A percentile compares a stretch with the other conserved stretches of the same genome.
These are phyloP conservation scores for Pogonus chalceus DNA, from an alignment of 1,140 invertebrate genomes.

Conservation along the genomic window DNA sequence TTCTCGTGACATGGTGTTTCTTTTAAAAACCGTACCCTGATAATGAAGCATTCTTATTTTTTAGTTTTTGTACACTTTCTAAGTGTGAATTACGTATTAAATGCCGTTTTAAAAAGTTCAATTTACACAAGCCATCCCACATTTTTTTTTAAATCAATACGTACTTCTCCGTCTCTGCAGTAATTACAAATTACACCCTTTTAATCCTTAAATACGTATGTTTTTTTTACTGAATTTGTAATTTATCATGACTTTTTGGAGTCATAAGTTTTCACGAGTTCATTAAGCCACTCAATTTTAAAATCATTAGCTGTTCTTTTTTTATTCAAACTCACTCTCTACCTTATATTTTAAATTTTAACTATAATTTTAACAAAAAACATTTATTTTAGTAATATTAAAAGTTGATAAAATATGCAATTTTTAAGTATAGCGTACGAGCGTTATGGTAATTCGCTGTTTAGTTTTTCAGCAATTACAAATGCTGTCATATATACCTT, in stretches of 20 bases:
- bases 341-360: no score
- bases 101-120: not conserved
- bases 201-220: no score
- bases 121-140: not conserved
- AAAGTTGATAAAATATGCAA: no score
- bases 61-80: no score
- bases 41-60: not conserved
- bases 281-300: not conserved
- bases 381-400: no score
- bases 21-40: not conserved
- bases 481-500: no score
- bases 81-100: not conserved
- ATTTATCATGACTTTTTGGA: not conserved
- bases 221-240: not conserved
- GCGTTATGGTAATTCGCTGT: no score
- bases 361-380: no score
- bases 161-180: not conserved
- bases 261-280: not conserved
- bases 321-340: no score
- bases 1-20: not conserved
- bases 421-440: no score
- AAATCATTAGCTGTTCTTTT: not conserved
- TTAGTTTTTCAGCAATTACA: no score
- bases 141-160: not conserved
- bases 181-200: not conserved